Conservation (phyloP, 53 echinoderm and acorn worm species). For the Arbacia lixula region DNA sequence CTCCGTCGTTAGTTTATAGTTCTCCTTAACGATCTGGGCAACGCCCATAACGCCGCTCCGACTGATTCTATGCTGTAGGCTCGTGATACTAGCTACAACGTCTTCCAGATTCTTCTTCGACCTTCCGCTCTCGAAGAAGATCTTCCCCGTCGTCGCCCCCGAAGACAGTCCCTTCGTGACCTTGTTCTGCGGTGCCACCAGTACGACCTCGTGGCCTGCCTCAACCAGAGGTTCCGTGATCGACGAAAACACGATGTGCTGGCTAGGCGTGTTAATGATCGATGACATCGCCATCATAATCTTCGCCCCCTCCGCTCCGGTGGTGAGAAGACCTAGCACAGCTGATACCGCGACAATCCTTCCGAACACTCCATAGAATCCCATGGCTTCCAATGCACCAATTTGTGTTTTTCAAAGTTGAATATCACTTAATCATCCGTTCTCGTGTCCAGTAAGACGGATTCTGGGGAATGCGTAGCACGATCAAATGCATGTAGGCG, state of each 20-base stretch:
- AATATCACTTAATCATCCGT: neutral
- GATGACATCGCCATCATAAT: slow-evolving; percentile 7
- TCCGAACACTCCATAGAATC: no score
- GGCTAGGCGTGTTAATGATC: neutral
- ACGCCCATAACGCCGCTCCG: neutral
- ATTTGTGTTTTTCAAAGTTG: neutral
- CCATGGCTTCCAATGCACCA: no score
- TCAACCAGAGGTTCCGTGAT: slow-evolving; percentile 7
- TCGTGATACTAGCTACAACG: neutral
- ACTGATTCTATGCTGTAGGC: neutral
- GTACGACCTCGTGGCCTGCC: neutral
- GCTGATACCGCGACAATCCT: no score
- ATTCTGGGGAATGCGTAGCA: neutral
- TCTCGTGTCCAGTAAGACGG: neutral
- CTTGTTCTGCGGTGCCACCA: slow-evolving; percentile 10
- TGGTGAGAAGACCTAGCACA: no score
- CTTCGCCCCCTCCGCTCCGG: neutral
- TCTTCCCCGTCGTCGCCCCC: neutral
- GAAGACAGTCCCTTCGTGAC: neutral
- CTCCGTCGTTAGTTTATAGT: neutral
- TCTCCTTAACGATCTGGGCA: neutral
- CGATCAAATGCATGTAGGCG: no score
- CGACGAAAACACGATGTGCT: neutral
- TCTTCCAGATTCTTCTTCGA: neutral
- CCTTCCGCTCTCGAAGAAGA: neutral